Conservation (phyloP, 2,888 invertebrate genomes). For the Thera britannica region DNA sequence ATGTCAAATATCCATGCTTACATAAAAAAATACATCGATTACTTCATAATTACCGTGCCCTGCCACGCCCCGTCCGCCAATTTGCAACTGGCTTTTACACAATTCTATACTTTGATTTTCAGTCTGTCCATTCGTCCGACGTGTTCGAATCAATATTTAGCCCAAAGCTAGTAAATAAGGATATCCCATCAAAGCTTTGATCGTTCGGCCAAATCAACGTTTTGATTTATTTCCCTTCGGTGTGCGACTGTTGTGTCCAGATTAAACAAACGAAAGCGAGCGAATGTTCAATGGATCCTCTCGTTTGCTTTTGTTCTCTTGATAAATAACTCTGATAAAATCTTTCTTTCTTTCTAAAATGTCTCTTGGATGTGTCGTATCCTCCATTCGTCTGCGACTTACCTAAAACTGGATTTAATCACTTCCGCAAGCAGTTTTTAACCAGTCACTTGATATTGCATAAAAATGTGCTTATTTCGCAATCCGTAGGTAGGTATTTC, state of each 20-base stretch:
- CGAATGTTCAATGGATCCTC: not conserved
- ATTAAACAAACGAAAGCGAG: not conserved
- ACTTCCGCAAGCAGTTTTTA: no score
- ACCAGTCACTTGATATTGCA: no score
- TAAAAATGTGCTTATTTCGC: no score
- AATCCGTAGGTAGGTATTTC: no score
- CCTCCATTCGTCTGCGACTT: no score
- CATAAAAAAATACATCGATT: no score
- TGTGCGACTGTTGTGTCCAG: not conserved
- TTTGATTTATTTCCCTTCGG: not conserved
- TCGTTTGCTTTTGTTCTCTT: not conserved
- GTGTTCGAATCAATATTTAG: not conserved
- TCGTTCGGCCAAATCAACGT: not conserved
- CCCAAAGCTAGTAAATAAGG: not conserved
- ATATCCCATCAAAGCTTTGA: not conserved
- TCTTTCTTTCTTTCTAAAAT: no score
- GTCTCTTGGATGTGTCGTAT: no score
- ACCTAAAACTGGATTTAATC: no score
- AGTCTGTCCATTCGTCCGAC: not conserved
- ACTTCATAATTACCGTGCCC: no score
- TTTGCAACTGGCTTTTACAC: not conserved
- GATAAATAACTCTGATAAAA: not conserved
- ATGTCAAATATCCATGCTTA: no score
- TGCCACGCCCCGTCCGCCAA: no score
- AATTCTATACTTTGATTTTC: not conserved